These are phyloP conservation scores for Drosophila merina DNA, from an alignment of 2,888 invertebrate species.

Conservation along the genomic window DNA sequence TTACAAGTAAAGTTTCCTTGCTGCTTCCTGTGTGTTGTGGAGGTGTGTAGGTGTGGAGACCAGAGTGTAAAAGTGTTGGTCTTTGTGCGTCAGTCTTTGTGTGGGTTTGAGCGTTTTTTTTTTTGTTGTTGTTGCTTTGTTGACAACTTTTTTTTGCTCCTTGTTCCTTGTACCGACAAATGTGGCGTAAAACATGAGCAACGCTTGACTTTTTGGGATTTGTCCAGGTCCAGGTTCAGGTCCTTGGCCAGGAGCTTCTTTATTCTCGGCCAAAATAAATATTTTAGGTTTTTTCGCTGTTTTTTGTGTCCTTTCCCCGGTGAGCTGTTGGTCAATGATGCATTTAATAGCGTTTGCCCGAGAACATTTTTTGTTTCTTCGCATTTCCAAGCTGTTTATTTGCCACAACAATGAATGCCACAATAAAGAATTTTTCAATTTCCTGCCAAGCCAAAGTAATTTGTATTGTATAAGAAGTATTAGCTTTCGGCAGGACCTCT, in stretches of 20 bases:
- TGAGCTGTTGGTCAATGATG: conserved; percentile 65
- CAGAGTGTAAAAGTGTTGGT: background rate
- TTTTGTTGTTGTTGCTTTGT: conserved; percentile 35
- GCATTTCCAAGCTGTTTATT: conserved; percentile 26
- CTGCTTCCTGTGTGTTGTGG: conserved; percentile 33
- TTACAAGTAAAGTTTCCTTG: conserved; percentile 69
- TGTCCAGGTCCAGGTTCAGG: conserved; percentile 23
- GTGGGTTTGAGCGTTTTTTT: conserved; percentile 22
- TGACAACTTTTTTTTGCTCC: conserved; percentile 57
- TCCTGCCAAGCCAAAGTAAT: conserved; percentile 16
- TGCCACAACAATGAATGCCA: conserved; percentile 28
- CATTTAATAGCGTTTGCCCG: conserved; percentile 71
- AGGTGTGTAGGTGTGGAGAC: conserved; percentile 7
- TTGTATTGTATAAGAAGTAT: conserved; percentile 11
- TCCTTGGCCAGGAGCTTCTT: conserved; percentile 5
- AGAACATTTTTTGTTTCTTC: conserved; percentile 26
- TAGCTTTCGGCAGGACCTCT: conserved; percentile 7
- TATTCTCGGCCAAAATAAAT: conserved; percentile 38
- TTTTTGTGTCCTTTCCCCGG: conserved; percentile 33
- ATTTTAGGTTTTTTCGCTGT: conserved; percentile 35
- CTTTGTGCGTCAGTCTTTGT: conserved; percentile 10
- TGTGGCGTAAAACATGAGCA: conserved; percentile 64
- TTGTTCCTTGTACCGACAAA: conserved; percentile 39
- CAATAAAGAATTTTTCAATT: conserved; percentile 49
- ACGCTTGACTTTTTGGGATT: conserved; percentile 30